Evolutionary conservation across 2,888 invertebrate genomes (phyloP).

Genomic region (Tolmerus cingulatus): DNA sequence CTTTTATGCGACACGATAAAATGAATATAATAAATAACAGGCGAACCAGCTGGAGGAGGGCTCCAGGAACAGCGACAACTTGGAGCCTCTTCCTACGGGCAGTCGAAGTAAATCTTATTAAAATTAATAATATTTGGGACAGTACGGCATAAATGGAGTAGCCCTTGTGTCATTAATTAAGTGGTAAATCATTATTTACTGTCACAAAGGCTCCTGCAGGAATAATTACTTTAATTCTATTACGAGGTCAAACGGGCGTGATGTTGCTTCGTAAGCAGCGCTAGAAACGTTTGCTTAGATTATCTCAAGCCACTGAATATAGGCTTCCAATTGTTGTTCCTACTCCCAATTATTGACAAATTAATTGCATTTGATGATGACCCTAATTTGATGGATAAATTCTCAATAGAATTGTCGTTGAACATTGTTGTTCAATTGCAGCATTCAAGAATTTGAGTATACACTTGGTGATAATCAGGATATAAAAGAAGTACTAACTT

Average conservation of each 20-base stretch:
- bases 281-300: not conserved
- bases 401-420: not conserved
- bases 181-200: conserved; percentile 37
- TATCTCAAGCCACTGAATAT: not conserved
- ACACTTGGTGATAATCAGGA: not conserved
- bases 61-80: not conserved
- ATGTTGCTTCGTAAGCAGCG: not conserved
- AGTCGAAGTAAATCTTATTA: conserved; percentile 27
- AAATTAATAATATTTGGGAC: conserved; percentile 36
- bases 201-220: conserved; percentile 10
- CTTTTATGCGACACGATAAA: conserved; percentile 22
- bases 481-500: not conserved
- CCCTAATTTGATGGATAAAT: not conserved
- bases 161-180: conserved; percentile 21
- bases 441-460: not conserved
- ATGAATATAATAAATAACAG: conserved; percentile 36
- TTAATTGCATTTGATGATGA: not conserved
- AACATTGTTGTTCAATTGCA: not conserved
- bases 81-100: not conserved
- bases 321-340: not conserved
- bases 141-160: conserved; percentile 17
- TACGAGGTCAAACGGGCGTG: conserved; percentile 1
- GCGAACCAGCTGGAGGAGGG: not conserved
- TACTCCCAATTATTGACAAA: not conserved
- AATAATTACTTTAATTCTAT: conserved; percentile 28